These are phyloP conservation scores for Chalcosyrphus nemorum DNA, from an alignment of 2,888 invertebrate species.

Conservation along the genomic window DNA sequence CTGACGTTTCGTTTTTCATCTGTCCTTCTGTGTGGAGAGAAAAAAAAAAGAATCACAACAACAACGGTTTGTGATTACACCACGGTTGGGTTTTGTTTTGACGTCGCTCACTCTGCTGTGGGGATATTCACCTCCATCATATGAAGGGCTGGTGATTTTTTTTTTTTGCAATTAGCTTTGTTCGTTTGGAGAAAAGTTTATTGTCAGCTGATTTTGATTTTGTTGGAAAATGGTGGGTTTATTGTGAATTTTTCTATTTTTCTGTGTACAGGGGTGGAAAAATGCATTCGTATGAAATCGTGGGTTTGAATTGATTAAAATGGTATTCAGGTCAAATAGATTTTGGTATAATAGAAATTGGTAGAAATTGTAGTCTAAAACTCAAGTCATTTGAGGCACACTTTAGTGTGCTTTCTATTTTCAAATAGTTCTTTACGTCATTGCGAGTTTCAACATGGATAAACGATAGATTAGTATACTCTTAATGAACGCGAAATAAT, in stretches of 20 bases:
- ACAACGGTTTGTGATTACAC: conserved; percentile 55
- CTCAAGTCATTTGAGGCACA: no score
- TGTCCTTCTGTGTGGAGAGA: conserved; percentile 31
- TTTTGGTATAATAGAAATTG: no score
- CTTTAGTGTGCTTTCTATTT: no score
- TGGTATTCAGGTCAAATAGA: background rate
- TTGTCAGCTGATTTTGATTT: conserved; percentile 17
- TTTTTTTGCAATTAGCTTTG: conserved; percentile 5
- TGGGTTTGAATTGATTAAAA: no score
- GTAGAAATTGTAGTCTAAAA: no score
- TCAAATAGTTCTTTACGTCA: no score
- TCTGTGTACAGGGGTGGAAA: background rate
- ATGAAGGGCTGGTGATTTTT: conserved; percentile 5
- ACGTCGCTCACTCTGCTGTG: conserved; percentile 36
- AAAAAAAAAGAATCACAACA: conserved; percentile 54
- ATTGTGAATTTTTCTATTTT: background rate
- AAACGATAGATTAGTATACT: no score
- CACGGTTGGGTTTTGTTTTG: conserved; percentile 50
- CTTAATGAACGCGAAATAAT: no score
- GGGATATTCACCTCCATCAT: conserved; percentile 22
- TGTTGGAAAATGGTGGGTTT: background rate
- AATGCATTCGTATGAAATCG: no score
- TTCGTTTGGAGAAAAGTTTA: conserved; percentile 1
- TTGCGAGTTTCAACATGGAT: no score
- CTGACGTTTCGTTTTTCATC: conserved; percentile 66